Conservation (phyloP, 2,888 invertebrate species). For the Aethes cnicana region DNA sequence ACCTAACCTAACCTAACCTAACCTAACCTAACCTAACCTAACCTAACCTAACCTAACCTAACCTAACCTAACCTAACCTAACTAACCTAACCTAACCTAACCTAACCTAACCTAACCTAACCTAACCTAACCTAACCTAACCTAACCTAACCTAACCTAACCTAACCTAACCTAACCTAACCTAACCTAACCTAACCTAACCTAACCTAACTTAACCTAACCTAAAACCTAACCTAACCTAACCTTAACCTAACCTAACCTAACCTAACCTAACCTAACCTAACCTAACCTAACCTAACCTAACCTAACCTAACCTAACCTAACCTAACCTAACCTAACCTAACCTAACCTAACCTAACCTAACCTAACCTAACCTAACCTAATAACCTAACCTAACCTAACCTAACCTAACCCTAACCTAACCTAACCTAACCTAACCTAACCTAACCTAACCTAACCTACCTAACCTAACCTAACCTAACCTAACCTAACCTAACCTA, state of each 20-base stretch:
- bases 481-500: too few relatives aligned
- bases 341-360: constrained; percentile 30
- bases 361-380: constrained; percentile 29
- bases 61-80: too few relatives aligned
- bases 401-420: constrained; percentile 35
- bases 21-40: too few relatives aligned
- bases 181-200: constrained; percentile 28
- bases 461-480: constrained; percentile 15
- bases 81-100: too few relatives aligned
- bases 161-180: too few relatives aligned
- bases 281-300: constrained; percentile 19
- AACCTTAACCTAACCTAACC: constrained; percentile 30
- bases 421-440: too few relatives aligned
- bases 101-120: too few relatives aligned
- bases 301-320: constrained; percentile 28
- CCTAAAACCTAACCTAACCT: constrained; percentile 32
- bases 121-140: too few relatives aligned
- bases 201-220: constrained; percentile 33
- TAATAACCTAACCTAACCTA: constrained; percentile 33
- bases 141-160: too few relatives aligned
- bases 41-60: too few relatives aligned
- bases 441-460: too few relatives aligned
- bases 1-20: too few relatives aligned
- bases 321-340: constrained; percentile 28
- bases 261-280: constrained; percentile 20